These are phyloP conservation scores for Danio jaintianensis DNA, from an alignment of 2,797 vertebrate species.

Conservation along the genomic window DNA sequence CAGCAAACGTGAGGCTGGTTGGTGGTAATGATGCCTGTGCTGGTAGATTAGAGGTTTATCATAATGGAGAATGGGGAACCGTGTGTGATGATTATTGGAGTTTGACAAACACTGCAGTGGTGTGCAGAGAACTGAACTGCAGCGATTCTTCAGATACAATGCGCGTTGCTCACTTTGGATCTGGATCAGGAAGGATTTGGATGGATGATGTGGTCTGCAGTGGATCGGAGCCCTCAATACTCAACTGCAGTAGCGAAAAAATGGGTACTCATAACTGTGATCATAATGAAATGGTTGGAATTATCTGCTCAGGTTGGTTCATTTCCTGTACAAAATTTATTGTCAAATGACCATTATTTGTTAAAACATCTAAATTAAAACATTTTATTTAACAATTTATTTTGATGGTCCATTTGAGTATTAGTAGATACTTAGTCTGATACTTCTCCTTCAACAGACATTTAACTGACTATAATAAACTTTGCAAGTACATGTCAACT, in stretches of 20 bases:
- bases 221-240: constrained; percentile 24
- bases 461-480: no score
- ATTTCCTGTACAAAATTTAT: no score
- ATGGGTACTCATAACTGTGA: not conserved
- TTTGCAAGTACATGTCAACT: no score
- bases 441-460: no score
- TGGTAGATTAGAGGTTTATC: constrained; percentile 32
- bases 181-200: constrained; percentile 60
- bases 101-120: constrained; percentile 51
- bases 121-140: constrained; percentile 71
- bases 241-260: no score
- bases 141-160: constrained; percentile 33
- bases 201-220: not conserved
- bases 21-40: constrained; percentile 24
- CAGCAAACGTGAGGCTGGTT: constrained; percentile 14
- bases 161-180: constrained; percentile 56
- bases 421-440: no score
- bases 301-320: constrained; percentile 25
- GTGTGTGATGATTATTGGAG: constrained; percentile 64
- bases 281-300: not conserved
- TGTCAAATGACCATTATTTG: no score
- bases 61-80: constrained; percentile 7
- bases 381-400: no score
- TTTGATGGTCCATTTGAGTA: no score
- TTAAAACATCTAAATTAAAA: no score